Conservation (phyloP, 2,888 invertebrate genomes). For the Ischnus inquisitorius region DNA sequence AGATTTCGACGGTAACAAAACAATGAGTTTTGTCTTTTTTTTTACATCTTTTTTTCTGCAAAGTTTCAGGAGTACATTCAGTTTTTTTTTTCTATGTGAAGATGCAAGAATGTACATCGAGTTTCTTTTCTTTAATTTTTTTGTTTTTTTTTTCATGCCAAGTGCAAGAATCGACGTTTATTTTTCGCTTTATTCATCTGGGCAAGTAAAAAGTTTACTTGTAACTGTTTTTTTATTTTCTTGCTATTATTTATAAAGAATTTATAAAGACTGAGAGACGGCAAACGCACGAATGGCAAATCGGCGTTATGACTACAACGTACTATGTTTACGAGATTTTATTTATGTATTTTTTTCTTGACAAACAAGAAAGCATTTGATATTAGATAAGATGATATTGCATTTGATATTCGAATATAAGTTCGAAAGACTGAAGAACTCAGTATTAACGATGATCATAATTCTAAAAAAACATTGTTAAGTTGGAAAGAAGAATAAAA, state of each 20-base stretch:
- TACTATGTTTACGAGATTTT: background rate
- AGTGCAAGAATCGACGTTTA: background rate
- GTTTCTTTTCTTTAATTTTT: no score
- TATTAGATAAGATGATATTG: background rate
- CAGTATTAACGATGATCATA: background rate
- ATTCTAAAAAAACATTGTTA: background rate
- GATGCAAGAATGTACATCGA: no score
- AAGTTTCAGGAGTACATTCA: no score
- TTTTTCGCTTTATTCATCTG: background rate
- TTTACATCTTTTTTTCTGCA: no score
- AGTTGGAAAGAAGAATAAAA: background rate
- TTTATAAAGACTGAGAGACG: background rate
- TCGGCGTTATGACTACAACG: background rate
- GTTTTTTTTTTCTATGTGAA: no score
- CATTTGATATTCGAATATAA: background rate
- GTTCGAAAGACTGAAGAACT: slow-evolving; percentile 6
- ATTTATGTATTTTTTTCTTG: slow-evolving; percentile 1
- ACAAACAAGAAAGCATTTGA: background rate
- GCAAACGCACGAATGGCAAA: background rate
- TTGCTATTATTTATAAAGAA: background rate
- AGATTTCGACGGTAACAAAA: no score
- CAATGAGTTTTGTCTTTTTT: no score
- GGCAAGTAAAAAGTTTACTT: background rate
- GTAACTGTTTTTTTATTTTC: background rate
- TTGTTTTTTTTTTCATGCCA: no score